These are phyloP conservation scores for Caenorhabditis parvicauda DNA, from an alignment of 2,888 invertebrate species.

Conservation along the genomic window DNA sequence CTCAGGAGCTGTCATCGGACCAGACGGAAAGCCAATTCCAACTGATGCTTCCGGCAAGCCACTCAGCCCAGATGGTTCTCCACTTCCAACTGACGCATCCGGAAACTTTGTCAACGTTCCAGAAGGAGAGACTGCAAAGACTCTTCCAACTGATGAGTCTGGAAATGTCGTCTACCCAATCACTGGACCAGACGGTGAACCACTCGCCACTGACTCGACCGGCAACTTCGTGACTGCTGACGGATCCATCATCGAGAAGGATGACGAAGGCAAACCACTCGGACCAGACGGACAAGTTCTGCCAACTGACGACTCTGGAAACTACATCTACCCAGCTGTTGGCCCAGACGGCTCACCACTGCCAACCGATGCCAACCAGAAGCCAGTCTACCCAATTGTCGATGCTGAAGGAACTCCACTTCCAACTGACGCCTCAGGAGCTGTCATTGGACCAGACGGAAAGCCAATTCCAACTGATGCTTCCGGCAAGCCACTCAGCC, in stretches of 20 bases:
- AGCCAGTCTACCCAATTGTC: too few relatives aligned
- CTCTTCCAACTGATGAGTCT: conserved; percentile 13
- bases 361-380: too few relatives aligned
- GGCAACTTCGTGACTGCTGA: conserved; percentile 15
- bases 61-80: conserved; percentile 19
- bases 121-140: conserved; percentile 4
- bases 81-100: conserved; percentile 17
- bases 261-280: conserved; percentile 34
- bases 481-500: too few relatives aligned
- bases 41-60: conserved; percentile 18
- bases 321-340: conserved; percentile 26
- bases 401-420: too few relatives aligned
- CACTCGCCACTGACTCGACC: conserved; percentile 16
- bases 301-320: conserved; percentile 34
- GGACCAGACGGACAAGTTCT: conserved; percentile 11
- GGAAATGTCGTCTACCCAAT: conserved; percentile 17
- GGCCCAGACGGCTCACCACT: conserved; percentile 19
- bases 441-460: too few relatives aligned
- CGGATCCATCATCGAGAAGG: conserved; percentile 14
- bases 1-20: conserved; percentile 16
- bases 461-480: too few relatives aligned
- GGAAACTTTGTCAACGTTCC: conserved; percentile 16
- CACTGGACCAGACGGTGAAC: conserved; percentile 13
- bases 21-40: conserved; percentile 20
- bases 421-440: too few relatives aligned